Conservation (phyloP, 2,797 vertebrate species). For the Potorous gilbertii region DNA sequence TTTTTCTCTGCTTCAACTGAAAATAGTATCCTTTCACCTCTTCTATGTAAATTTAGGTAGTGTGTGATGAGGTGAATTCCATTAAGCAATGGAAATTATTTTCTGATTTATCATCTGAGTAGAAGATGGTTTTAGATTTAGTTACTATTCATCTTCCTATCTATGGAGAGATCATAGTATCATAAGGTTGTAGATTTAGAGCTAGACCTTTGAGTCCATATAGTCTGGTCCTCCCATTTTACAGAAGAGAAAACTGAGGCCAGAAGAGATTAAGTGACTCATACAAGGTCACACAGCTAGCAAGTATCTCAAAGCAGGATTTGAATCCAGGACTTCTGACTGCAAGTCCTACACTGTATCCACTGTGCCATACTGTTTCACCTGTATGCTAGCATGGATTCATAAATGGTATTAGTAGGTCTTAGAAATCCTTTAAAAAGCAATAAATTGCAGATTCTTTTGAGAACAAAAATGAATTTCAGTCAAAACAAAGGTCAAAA, state of each 20-base stretch:
- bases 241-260: background rate
- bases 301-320: background rate
- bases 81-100: constrained; percentile 24
- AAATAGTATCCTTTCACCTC: constrained; percentile 43
- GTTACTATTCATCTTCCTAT: background rate
- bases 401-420: background rate
- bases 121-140: background rate
- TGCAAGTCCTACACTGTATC: background rate
- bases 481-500: background rate
- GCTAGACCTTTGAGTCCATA: background rate
- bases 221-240: background rate
- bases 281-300: background rate
- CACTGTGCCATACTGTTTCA: background rate
- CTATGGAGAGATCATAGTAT: background rate
- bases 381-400: background rate
- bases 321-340: background rate
- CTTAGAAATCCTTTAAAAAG: background rate
- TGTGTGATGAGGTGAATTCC: constrained; percentile 25
- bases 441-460: background rate
- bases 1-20: constrained; percentile 37
- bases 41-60: constrained; percentile 1
- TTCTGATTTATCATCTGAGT: constrained; percentile 53
- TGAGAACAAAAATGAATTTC: background rate
- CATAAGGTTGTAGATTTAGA: background rate
- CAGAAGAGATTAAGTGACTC: background rate